Conservation (phyloP, 1,140 invertebrate genomes). For the Ostrea edulis region DNA sequence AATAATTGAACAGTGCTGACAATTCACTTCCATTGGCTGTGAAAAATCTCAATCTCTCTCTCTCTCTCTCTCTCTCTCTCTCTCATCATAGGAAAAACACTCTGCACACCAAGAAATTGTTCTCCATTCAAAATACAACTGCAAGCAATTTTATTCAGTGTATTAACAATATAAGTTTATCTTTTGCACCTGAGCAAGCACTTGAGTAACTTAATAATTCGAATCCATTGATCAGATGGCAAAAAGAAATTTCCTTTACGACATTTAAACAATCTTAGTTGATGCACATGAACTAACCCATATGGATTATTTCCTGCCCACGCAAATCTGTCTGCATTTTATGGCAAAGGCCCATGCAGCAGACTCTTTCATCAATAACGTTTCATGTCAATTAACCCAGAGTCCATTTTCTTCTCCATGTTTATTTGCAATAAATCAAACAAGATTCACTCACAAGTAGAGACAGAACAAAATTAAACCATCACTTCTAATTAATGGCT, state of each 20-base stretch:
- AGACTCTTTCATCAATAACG: not conserved
- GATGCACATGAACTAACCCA: not conserved
- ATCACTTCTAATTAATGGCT: no score
- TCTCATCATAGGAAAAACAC: not conserved
- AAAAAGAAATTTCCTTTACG: not conserved
- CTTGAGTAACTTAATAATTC: not conserved
- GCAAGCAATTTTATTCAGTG: not conserved
- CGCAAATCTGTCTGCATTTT: not conserved
- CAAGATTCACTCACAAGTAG: no score
- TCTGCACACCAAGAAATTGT: no score
- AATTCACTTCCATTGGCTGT: not conserved
- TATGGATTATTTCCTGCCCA: not conserved
- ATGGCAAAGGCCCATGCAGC: not conserved
- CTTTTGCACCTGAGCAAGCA: not conserved
- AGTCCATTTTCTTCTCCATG: not conserved
- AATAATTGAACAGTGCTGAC: not conserved
- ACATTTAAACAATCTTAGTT: not conserved
- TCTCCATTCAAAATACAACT: no score
- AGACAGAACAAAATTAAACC: no score
- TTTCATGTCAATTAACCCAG: not conserved
- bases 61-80: slow-evolving; percentile 26
- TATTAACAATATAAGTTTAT: not conserved
- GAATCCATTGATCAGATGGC: not conserved
- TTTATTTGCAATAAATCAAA: no score
- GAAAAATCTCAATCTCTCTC: not conserved